These are phyloP conservation scores for Trichonephila clavata DNA, from an alignment of 1,140 invertebrate species.

Conservation along the genomic window DNA sequence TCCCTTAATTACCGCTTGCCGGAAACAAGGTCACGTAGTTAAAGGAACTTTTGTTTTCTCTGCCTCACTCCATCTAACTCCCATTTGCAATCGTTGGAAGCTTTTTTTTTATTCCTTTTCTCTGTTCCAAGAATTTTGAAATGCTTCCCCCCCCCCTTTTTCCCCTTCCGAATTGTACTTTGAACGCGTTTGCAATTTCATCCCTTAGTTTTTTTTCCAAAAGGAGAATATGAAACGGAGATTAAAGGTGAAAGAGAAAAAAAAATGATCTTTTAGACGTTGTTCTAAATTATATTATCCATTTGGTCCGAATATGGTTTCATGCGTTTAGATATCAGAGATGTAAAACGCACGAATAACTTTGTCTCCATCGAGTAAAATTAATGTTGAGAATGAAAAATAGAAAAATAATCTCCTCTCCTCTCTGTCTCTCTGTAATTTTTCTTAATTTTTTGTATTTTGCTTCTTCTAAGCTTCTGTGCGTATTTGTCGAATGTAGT, in stretches of 20 bases:
- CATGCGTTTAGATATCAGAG: too few relatives aligned
- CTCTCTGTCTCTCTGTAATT: too few relatives aligned
- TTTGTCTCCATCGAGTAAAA: too few relatives aligned
- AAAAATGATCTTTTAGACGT: too few relatives aligned
- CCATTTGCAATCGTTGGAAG: background rate
- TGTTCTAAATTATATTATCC: too few relatives aligned
- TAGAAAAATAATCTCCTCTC: too few relatives aligned
- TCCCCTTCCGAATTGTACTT: background rate
- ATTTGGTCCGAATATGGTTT: too few relatives aligned
- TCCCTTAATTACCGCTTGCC: background rate
- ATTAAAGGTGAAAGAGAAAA: background rate
- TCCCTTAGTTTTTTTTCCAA: background rate
- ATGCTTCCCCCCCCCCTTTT: background rate
- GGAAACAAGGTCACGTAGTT: slow-evolving; percentile 6
- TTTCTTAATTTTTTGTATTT: too few relatives aligned
- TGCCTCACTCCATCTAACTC: background rate
- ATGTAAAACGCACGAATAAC: too few relatives aligned
- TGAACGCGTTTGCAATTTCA: background rate
- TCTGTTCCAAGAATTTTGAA: background rate
- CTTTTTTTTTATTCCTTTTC: background rate
- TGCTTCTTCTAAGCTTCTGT: too few relatives aligned
- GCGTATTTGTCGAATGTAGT: too few relatives aligned
- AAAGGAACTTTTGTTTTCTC: slow-evolving; percentile 12
- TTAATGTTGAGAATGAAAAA: too few relatives aligned
- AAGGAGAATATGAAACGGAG: background rate